Conservation (phyloP, 2,888 invertebrate genomes). For the Mechanitis mazaeus region DNA sequence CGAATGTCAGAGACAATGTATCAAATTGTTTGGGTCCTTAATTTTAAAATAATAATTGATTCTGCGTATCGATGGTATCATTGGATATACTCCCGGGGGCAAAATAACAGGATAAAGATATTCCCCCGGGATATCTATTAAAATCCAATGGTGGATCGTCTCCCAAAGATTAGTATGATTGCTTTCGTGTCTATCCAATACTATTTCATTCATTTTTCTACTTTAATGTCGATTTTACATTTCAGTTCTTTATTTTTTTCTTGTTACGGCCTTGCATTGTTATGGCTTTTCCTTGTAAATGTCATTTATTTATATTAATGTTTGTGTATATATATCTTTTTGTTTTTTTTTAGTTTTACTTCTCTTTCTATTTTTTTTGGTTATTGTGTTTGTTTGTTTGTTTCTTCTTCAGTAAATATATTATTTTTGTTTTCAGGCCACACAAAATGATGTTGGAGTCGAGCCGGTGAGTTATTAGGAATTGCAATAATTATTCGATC, state of each 20-base stretch:
- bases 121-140: slow-evolving; percentile 42
- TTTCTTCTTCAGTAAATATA: slow-evolving; percentile 28
- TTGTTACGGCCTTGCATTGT: slow-evolving; percentile 25
- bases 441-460: slow-evolving; percentile 75
- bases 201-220: slow-evolving; percentile 29
- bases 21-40: background rate
- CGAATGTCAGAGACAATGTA: background rate
- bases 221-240: slow-evolving; percentile 29
- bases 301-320: slow-evolving; percentile 17
- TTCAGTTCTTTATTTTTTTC: slow-evolving; percentile 25
- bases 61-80: slow-evolving; percentile 26
- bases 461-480: slow-evolving; percentile 58
- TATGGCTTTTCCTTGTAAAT: slow-evolving; percentile 23
- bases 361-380: slow-evolving; percentile 7
- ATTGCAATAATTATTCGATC: background rate
- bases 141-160: slow-evolving; percentile 44
- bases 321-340: slow-evolving; percentile 6
- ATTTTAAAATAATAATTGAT: slow-evolving; percentile 25
- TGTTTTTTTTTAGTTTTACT: background rate
- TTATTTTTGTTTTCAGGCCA: slow-evolving; percentile 61
- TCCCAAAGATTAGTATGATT: slow-evolving; percentile 41
- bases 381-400: background rate
- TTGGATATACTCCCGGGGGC: slow-evolving; percentile 22
- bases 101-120: slow-evolving; percentile 33
- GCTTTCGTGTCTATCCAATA: slow-evolving; percentile 29